Evolutionary conservation across 2,113 vertebrate species (phyloP), one percentile per base, ranked within the genome.

Genomic region (Amphiprion ocellaris): DNA sequence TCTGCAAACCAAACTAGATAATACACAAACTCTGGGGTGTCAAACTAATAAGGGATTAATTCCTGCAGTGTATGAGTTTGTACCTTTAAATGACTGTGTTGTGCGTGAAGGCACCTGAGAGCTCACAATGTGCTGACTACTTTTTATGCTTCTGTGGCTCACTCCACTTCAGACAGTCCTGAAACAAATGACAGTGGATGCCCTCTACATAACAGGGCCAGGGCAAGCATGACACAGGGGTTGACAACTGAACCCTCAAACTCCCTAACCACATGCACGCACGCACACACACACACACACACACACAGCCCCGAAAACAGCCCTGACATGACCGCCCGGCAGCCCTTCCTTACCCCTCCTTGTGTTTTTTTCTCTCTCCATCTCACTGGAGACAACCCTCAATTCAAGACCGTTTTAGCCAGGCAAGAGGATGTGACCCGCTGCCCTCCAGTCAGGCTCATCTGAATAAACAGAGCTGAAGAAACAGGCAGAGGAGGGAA

Each of bases 341-440:
- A 79, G 84, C 84, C 89, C 90, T 74, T 68, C 68, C 82, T 84
- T 79, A 87, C 87, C 90, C 84, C 71, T 80, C 79, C 85, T 79
- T 65, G 78, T 90, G 82, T 87, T 90, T 90, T 26, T 83, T 85
- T 80, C 79, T 81, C 72, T 86, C 81, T 84, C 81, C 85, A 87
- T 87, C 90, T 94, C 92, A 87, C 84, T 71, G 69, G 91, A 93
- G 95, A 96, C 94, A 93, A 93, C 81, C 90, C 86, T 91, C 88
- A 84, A 92, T 94, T 95, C 92, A 93, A 91, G 81, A 91, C 56
- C 86, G 64, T 92, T 95, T 93, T 94, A 92, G 93, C 74, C 90
- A 92, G 92, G 92, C 95, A 94, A 95, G 93, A 93, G 93, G 94
- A 92, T 93, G 94, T 96, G 95, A 96, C 95, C 96, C 90, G 90